A percentile compares a stretch with the other conserved stretches of the same genome.
phyloP scores from a whole-genome alignment of 2,113 vertebrate genomes.

The Esox niger region DNA sequence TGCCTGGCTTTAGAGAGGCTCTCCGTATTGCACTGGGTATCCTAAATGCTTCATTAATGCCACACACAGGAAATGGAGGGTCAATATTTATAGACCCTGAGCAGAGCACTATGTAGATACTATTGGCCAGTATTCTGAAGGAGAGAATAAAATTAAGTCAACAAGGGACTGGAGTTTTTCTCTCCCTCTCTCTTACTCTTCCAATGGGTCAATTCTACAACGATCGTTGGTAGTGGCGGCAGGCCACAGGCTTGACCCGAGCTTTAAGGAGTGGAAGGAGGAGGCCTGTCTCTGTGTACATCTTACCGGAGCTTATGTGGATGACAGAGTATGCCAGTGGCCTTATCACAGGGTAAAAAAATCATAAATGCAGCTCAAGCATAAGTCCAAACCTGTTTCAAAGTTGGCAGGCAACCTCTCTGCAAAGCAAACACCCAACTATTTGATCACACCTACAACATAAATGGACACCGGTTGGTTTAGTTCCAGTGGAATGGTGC shows the following conservation, averaged over 20 bases:
- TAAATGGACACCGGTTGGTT: no score
- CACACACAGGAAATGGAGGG: constrained; percentile 68
- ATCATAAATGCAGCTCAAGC: neutral
- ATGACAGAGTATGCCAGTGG: neutral
- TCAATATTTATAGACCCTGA: constrained; percentile 76
- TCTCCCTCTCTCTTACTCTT: constrained; percentile 47
- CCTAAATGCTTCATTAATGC: constrained; percentile 75
- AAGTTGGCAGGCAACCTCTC: no score
- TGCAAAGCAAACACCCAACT: no score
- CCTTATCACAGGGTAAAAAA: no score
- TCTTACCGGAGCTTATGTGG: constrained; percentile 8
- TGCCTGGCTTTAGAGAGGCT: constrained; percentile 61
- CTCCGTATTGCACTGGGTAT: constrained; percentile 64
- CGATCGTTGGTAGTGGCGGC: constrained; percentile 51
- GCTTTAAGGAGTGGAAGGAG: constrained; percentile 3
- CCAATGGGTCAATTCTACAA: constrained; percentile 63
- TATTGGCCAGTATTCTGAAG: constrained; percentile 61
- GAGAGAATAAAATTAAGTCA: constrained; percentile 69
- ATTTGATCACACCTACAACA: no score
- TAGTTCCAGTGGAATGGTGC: no score
- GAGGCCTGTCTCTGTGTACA: neutral
- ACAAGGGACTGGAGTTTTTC: constrained; percentile 64
- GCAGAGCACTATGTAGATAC: constrained; percentile 63
- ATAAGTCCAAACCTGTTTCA: neutral
- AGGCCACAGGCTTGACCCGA: constrained; percentile 53